Conservation (phyloP, 2,888 invertebrate genomes). For the Trachelus tabidus region DNA sequence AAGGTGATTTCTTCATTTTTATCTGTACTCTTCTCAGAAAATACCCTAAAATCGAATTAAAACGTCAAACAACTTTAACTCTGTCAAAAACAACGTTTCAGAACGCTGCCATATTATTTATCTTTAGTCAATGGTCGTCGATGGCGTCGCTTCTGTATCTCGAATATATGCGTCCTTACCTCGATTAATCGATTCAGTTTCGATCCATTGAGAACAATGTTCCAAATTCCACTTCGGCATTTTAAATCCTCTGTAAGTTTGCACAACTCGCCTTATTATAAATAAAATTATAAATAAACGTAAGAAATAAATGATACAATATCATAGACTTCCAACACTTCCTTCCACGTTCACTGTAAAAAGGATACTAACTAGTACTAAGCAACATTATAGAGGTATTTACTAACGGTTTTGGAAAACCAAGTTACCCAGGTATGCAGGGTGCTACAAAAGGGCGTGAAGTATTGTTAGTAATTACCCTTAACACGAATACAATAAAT, state of each 20-base stretch:
- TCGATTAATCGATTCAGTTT: neutral
- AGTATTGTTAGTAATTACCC: neutral
- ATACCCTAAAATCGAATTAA: neutral
- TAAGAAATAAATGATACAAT: neutral
- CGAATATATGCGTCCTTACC: neutral
- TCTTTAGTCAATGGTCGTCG: neutral
- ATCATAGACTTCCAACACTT: neutral
- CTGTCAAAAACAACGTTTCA: neutral
- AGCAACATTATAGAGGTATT: neutral
- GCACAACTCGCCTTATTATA: neutral
- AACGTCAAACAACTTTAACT: neutral
- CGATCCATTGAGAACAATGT: neutral
- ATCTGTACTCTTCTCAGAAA: neutral
- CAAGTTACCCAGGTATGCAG: neutral
- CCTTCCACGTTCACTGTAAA: neutral
- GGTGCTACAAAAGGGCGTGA: neutral
- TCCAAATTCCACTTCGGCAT: neutral
- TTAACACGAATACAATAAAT: neutral
- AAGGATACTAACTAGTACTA: neutral
- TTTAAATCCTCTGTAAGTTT: neutral
- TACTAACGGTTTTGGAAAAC: neutral
- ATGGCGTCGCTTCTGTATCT: neutral
- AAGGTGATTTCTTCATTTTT: slow-evolving; percentile 51
- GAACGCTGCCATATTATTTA: neutral
- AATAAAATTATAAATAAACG: neutral